Base-by-base conservation (phyloP, 92 coral and sea anemone species). In the Plumapathes pennacea region DNA sequence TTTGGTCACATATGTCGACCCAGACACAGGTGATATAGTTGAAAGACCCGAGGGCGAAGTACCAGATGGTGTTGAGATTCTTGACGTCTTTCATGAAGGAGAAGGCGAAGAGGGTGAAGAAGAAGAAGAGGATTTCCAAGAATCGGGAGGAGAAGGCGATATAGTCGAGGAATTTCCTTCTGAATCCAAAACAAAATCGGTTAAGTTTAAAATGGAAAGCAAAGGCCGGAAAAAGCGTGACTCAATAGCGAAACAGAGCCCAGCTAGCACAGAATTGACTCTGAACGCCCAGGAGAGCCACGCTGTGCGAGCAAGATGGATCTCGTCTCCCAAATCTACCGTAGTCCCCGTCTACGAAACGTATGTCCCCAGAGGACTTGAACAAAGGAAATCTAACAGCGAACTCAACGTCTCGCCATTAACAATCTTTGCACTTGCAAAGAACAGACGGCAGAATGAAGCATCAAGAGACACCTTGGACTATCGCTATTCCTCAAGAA, bases 391-490 rank as follows among this genome's bases (percentile, higher is more conserved):
- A 8, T 57, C 74, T n/a, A 30, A 42, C 23, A 51, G 43, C 33
- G 45, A 60, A 38, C 10, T 29, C 10, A 73, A 61, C 51, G 72
- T 87, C 12, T 83, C 96, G 14, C 86, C 96, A 2, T 32, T 87
- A 64, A 72, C 96, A 27, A 87, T 87, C 33, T 87, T 87, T 49
- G 90, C 96, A 17, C 69, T 87, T 1, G 96, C 96, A 17, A 69
- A 77, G 28, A 82, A 46, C 52, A 71, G 89, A 48, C 80, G 67
- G 18, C 81, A 87, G 38, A 71, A 72, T n/a, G 52, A 46, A 1
- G 69, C 38, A 17, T 77, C 38, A 27, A 12, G 14, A 1, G 20
- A 9, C 5, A 64, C 25, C 17, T 13, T 21, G 19, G 32, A 44
- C 7, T 30, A 42, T 9, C 42, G 33, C 12, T 52, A 25, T 0